A percentile compares a stretch with the other conserved stretches of the same genome.
Conservation (phyloP, 2,888 invertebrate species). For the Dorcus hopei region DNA sequence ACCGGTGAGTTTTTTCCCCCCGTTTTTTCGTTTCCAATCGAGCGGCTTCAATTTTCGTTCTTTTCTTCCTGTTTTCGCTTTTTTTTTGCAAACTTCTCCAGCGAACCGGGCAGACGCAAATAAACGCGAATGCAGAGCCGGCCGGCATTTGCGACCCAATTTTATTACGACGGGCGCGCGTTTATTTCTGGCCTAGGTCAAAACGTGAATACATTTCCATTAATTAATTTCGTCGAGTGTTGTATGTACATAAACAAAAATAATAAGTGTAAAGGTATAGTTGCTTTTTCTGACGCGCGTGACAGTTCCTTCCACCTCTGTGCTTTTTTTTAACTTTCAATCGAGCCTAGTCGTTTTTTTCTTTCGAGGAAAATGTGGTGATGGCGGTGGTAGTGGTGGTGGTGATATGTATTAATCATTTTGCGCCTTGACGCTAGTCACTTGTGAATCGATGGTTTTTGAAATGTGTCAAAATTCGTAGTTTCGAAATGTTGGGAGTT, state of each 20-base stretch:
- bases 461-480: no score
- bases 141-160: neutral
- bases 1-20: conserved; percentile 40
- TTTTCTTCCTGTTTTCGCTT: neutral
- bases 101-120: neutral
- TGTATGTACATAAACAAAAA: no score
- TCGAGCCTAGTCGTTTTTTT: neutral
- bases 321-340: conserved; percentile 15
- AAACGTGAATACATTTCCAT: neutral
- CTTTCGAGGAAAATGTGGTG: no score
- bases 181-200: neutral
- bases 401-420: no score
- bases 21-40: neutral
- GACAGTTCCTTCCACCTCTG: neutral
- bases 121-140: neutral
- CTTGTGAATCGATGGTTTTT: no score
- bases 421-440: no score
- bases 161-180: neutral
- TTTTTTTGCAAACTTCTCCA: neutral
- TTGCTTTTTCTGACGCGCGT: no score
- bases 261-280: no score
- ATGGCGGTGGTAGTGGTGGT: no score
- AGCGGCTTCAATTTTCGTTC: neutral
- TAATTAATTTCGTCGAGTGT: no score
- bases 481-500: no score